phyloP scores from a whole-genome alignment of 2,797 vertebrate genomes.

The Notolepis coatsorum region DNA sequence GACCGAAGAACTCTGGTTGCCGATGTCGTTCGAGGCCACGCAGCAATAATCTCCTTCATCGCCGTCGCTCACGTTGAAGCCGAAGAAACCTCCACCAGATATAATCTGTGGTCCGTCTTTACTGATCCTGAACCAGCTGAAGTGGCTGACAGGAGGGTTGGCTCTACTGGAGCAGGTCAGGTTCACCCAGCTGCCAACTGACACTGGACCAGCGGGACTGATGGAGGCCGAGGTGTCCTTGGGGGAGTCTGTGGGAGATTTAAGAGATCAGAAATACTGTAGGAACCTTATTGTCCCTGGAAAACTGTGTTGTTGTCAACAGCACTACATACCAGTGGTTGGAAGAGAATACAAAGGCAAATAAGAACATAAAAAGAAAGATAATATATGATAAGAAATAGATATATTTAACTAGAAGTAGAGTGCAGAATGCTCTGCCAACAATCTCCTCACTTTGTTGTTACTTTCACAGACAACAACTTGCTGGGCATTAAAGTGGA shows the following conservation, averaged over 20 bases:
- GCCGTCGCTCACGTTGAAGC: constrained; percentile 16
- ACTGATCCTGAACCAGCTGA: constrained; percentile 59
- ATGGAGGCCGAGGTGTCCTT: constrained; percentile 43
- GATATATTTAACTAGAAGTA: too few species aligned
- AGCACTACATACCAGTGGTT: too few species aligned
- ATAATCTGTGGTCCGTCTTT: neutral
- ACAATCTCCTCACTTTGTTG: too few species aligned
- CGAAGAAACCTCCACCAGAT: constrained; percentile 25
- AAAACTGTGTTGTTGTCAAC: too few species aligned
- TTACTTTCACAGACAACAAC: too few species aligned
- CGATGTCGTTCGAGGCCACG: constrained; percentile 46
- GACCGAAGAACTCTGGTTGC: constrained; percentile 25
- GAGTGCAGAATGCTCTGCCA: too few species aligned
- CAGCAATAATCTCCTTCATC: constrained; percentile 55
- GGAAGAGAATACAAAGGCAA: too few species aligned
- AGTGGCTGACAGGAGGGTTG: constrained; percentile 54
- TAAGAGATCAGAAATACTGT: too few species aligned
- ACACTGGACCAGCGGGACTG: constrained; percentile 39
- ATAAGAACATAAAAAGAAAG: too few species aligned
- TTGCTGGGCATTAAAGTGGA: too few species aligned
- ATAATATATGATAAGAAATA: too few species aligned
- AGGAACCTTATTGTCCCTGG: too few species aligned
- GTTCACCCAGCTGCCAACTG: constrained; percentile 55
- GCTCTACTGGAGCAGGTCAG: constrained; percentile 70
- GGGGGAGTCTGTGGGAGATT: constrained; percentile 59